Evolutionary conservation across 2,888 invertebrate species (phyloP), one percentile per base, ranked within the genome.

Genomic region (Drosophila kuntzei): DNA sequence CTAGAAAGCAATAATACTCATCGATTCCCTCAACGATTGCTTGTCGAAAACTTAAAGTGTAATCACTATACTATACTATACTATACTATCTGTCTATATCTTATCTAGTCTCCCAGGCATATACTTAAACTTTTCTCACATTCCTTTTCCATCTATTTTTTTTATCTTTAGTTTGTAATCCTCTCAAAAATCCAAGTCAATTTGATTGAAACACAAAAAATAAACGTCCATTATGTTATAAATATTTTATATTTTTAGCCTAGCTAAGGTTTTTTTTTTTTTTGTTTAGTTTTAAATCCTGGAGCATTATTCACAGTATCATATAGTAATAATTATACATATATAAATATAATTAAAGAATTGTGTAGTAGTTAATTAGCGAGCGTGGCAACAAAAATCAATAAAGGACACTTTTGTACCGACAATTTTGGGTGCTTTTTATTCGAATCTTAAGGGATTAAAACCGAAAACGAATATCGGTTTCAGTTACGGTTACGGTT

Each of bases 321-420:
- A 54, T 51, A 34, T 53, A 53, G 6, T 37, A 41, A 32, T 55
- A 46, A n/a, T 16, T 39, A 49, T 46, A 50, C 37, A 41, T 34
- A 47, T 32, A 49, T 51, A 55, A n/a, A n/a, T 47, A 70, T 57
- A 34, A 36, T 44, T 47, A 64, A 58, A 47, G 57, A 36, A 6
- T 41, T 25, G 54, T 60, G 44, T 34, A 60, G 54, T 51, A 50
- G 32, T 34, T 37, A 41, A 49, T 47, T 65, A 67, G 77, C 43
- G 37, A 70, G 27, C n/a, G 50, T 43, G 55, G 54, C 58, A 59
- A 53, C 51, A 27, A 39, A 11, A 50, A 22, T 34, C 2, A 82
- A 80, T 80, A 83, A 80, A 80, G 70, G 61, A 72, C 72, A 59
- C 63, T 75, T 79, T 80, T 81, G 72, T 81, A 85, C 79, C 70